Conservation (phyloP, 2,113 vertebrate species). For the Haemorhous mexicanus region DNA sequence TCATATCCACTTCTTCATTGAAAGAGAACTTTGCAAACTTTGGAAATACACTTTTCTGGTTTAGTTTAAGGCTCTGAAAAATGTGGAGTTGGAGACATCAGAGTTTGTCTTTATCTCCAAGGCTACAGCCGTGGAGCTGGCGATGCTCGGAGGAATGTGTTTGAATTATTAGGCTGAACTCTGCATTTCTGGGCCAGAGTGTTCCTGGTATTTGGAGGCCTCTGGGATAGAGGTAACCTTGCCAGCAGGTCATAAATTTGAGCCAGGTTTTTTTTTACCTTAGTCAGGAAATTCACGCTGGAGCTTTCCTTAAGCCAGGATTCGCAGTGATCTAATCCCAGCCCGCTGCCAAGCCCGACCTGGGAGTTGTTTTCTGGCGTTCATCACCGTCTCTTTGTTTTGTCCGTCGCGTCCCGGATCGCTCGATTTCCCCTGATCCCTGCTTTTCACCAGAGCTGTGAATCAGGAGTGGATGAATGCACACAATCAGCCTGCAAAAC, state of each 20-base stretch:
- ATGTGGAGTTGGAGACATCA: not conserved
- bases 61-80: not conserved
- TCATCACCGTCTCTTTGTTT: not conserved
- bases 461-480: not conserved
- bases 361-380: not conserved
- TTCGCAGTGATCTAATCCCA: not conserved
- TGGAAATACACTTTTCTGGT: not conserved
- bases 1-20: not conserved
- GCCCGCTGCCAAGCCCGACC: not conserved
- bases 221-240: constrained; percentile 16
- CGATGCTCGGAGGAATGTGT: not conserved
- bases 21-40: not conserved
- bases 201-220: constrained; percentile 46
- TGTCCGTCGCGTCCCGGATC: fast-evolving
- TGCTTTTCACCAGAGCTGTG: not conserved
- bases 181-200: constrained; percentile 22
- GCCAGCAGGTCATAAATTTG: constrained; percentile 50
- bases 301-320: constrained; percentile 26
- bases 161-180: constrained; percentile 28
- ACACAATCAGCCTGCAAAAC: not conserved
- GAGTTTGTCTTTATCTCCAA: constrained; percentile 1
- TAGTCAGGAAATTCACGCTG: constrained; percentile 37
- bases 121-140: not conserved
- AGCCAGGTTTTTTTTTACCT: constrained; percentile 51
- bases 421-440: fast-evolving